Percentiles rank a stretch among this genome's conserved stretches.
These are phyloP conservation scores for Vanessa tameamea DNA, from an alignment of 1,140 invertebrate genomes.

Conservation along the genomic window DNA sequence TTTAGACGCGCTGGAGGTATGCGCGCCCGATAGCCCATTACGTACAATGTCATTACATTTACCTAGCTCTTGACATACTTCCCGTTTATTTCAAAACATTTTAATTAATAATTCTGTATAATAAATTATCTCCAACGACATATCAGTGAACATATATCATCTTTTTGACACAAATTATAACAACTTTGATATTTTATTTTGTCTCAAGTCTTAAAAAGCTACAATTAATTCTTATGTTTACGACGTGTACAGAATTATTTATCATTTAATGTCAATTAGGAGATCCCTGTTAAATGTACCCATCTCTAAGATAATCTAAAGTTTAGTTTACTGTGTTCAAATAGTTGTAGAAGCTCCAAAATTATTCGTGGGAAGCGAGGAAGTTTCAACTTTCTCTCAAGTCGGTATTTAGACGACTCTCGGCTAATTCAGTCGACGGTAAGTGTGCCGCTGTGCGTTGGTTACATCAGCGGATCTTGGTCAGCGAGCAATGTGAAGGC, in stretches of 20 bases:
- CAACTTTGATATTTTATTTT: not conserved
- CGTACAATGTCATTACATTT: conserved; percentile 15
- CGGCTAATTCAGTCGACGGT: conserved; percentile 34
- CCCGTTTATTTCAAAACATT: not conserved
- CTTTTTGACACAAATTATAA: not conserved
- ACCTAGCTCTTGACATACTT: conserved; percentile 20
- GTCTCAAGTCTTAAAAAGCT: not conserved
- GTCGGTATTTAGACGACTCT: conserved; percentile 31
- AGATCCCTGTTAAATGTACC: too few species aligned
- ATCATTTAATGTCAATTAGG: too few species aligned
- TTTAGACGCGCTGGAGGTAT: conserved; percentile 2
- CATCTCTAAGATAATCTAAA: too few species aligned
- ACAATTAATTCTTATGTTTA: not conserved
- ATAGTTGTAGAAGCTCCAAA: not conserved
- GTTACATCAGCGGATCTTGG: conserved; percentile 56
- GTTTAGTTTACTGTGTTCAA: not conserved
- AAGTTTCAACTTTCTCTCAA: conserved; percentile 45
- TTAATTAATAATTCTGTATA: not conserved
- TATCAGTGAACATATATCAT: not conserved
- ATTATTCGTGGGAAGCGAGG: conserved; percentile 5
- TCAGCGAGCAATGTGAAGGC: conserved; percentile 63
- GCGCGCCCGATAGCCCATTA: conserved; percentile 5
- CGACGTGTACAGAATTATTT: too few species aligned
- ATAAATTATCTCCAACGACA: not conserved
- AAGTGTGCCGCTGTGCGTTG: conserved; percentile 37